Conservation (phyloP, 2,797 vertebrate genomes). For the Alfaro cultratus region DNA sequence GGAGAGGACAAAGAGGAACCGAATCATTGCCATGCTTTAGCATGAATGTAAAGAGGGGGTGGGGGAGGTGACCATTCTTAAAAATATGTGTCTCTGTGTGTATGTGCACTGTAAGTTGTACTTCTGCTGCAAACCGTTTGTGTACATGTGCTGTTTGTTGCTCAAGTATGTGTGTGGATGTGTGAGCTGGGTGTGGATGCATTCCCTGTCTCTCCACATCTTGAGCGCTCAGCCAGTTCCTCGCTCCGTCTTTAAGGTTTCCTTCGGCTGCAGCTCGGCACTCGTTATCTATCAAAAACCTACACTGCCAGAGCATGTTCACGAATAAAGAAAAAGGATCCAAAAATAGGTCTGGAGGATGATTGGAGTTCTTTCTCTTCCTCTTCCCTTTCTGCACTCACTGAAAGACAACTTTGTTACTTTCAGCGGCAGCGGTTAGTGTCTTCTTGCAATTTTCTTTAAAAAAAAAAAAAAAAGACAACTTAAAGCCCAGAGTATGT, state of each 20-base stretch:
- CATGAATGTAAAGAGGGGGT: conserved; percentile 67
- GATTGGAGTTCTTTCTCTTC: background rate
- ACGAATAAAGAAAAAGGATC: background rate
- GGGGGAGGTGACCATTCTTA: conserved; percentile 64
- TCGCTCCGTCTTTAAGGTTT: conserved; percentile 38
- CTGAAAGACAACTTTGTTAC: background rate
- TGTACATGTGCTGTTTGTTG: conserved; percentile 50
- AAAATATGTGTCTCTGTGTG: conserved; percentile 29
- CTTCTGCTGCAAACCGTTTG: conserved; percentile 48
- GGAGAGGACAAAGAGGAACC: conserved; percentile 86
- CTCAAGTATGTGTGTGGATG: conserved; percentile 68
- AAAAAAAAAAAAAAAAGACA: background rate
- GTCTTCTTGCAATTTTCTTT: background rate
- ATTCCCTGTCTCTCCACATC: conserved; percentile 50
- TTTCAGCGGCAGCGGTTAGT: background rate
- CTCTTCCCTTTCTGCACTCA: background rate
- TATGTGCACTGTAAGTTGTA: conserved; percentile 41
- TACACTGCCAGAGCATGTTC: background rate
- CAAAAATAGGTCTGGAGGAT: background rate
- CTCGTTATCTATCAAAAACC: background rate
- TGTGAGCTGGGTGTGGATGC: conserved; percentile 70
- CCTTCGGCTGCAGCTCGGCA: conserved; percentile 3
- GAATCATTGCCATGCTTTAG: conserved; percentile 88
- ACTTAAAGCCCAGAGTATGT: background rate
- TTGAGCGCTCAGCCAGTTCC: conserved; percentile 17